Conservation (phyloP, 2,888 invertebrate genomes). For the Abscondita cerata region DNA sequence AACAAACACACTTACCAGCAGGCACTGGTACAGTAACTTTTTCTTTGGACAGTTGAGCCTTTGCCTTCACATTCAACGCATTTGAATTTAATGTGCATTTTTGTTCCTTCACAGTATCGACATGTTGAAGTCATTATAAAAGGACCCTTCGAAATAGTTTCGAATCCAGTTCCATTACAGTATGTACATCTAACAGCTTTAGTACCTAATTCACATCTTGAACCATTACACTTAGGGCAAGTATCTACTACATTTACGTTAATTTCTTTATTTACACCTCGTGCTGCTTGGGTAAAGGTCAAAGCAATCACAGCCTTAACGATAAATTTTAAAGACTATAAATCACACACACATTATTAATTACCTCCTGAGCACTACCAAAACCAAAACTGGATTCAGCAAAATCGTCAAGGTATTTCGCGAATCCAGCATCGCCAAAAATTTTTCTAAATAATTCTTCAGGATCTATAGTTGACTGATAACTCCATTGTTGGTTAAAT, state of each 20-base stretch:
- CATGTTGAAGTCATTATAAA: constrained; percentile 98
- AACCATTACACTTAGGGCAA: constrained; percentile 88
- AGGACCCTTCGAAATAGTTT: constrained; percentile 83
- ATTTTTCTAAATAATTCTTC: constrained; percentile 97
- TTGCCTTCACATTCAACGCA: constrained; percentile 94
- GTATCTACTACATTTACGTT: constrained; percentile 90
- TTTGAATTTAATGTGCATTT: constrained; percentile 88
- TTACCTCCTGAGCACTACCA: constrained; percentile 89
- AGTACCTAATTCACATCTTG: constrained; percentile 89
- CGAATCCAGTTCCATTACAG: constrained; percentile 97
- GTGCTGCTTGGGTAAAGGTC: constrained; percentile 91
- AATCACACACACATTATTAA: constrained; percentile 16
- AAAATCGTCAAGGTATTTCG: constrained; percentile 75
- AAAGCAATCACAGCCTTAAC: constrained; percentile 83
- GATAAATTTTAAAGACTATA: constrained; percentile 2
- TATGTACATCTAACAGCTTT: constrained; percentile 87
- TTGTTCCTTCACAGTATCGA: constrained; percentile 84
- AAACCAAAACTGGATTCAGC: constrained; percentile 90
- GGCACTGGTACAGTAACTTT: constrained; percentile 94
- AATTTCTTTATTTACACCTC: constrained; percentile 94
- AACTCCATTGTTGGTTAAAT: constrained; percentile 82
- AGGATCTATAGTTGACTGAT: constrained; percentile 89
- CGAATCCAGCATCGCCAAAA: constrained; percentile 86
- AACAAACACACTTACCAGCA: constrained; percentile 69
- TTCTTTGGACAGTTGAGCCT: constrained; percentile 82